A percentile compares a stretch with the other conserved stretches of the same genome.
These are phyloP conservation scores for Drosophila gaucha DNA, from an alignment of 2,888 invertebrate genomes.

Conservation along the genomic window DNA sequence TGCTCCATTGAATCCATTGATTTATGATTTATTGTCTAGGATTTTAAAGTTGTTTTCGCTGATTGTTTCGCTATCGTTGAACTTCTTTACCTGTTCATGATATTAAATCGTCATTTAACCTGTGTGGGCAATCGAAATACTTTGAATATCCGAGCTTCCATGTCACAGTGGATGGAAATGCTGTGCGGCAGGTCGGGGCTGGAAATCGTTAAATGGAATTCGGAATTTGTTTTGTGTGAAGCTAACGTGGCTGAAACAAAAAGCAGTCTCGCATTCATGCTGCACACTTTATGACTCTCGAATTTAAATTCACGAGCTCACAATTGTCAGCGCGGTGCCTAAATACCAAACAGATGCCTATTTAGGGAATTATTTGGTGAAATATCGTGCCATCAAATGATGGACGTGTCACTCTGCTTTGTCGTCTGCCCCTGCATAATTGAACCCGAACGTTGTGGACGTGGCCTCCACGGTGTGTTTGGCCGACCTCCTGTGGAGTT, in stretches of 20 bases:
- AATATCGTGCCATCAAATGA: constrained; percentile 52
- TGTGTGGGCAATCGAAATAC: constrained; percentile 50
- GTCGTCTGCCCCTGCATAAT: constrained; percentile 60
- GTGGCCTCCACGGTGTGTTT: constrained; percentile 2
- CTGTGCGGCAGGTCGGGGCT: neutral
- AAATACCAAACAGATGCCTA: constrained; percentile 47
- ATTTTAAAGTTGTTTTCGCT: neutral
- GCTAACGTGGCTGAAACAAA: constrained; percentile 24
- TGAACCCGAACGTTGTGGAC: constrained; percentile 19
- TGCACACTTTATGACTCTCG: constrained; percentile 50
- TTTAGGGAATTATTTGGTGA: constrained; percentile 48
- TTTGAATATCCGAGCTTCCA: constrained; percentile 41
- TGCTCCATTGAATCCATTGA: neutral
- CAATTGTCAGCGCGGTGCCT: constrained; percentile 30
- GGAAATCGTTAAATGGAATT: constrained; percentile 43
- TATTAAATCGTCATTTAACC: constrained; percentile 55
- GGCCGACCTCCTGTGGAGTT: constrained; percentile 27
- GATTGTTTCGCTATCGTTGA: neutral
- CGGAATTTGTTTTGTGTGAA: constrained; percentile 7
- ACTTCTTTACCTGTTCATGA: constrained; percentile 14
- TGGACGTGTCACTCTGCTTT: constrained; percentile 50
- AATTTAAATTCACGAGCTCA: constrained; percentile 54
- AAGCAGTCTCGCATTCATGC: constrained; percentile 35
- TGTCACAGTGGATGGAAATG: neutral
- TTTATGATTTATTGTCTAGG: neutral